These are phyloP conservation scores for Smutsia temminckii DNA, from an alignment of 2,797 vertebrate species.

Conservation along the genomic window DNA sequence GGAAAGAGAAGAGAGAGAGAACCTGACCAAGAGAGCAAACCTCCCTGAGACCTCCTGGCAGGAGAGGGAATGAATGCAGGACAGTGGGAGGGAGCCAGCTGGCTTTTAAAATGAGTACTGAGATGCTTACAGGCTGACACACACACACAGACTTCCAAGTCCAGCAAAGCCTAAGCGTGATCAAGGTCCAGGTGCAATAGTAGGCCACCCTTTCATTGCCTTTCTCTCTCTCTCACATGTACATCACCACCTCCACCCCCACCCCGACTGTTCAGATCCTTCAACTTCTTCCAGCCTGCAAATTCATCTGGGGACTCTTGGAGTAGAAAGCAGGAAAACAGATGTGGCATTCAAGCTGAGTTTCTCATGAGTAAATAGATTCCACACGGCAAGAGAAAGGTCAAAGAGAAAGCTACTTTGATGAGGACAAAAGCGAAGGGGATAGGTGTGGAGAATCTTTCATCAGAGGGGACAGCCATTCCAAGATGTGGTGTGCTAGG, in stretches of 20 bases:
- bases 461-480: not conserved
- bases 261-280: slow-evolving; percentile 26
- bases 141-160: not conserved
- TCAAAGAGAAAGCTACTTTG: slow-evolving; percentile 18
- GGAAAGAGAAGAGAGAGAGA: slow-evolving; percentile 66
- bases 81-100: not conserved
- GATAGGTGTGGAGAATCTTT: not conserved
- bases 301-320: slow-evolving; percentile 61
- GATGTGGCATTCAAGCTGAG: slow-evolving; percentile 6
- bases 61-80: not conserved
- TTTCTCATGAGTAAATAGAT: slow-evolving; percentile 57
- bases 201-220: slow-evolving; percentile 31
- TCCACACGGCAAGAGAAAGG: slow-evolving; percentile 4
- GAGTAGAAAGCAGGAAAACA: slow-evolving; percentile 71
- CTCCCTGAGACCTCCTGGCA: not conserved
- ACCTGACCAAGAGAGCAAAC: slow-evolving; percentile 17
- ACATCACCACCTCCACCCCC: not conserved
- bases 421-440: slow-evolving; percentile 19
- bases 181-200: not conserved
- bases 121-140: not conserved
- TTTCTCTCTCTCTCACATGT: not conserved
- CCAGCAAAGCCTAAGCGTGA: not conserved
- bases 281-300: slow-evolving; percentile 67
- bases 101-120: not conserved
- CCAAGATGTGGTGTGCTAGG: not conserved